phyloP scores from a whole-genome alignment of 2,113 vertebrate species.

The Dermatemys mawii region DNA sequence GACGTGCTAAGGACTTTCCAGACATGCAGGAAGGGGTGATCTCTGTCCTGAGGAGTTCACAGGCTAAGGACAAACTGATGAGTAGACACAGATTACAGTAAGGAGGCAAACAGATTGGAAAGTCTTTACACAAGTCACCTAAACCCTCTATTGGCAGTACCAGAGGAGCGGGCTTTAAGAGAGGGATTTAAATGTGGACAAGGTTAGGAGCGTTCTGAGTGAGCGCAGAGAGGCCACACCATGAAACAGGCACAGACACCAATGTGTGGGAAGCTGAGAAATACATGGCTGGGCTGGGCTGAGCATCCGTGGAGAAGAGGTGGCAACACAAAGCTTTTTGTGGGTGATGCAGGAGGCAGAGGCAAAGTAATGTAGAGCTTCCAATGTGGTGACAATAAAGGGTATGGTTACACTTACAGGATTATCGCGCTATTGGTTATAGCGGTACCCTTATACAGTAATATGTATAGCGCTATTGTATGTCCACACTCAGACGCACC shows the following conservation, averaged over 20 bases:
- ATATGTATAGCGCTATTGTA: no score
- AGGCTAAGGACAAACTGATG: neutral
- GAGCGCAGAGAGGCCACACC: neutral
- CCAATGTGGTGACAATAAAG: neutral
- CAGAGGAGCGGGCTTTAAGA: neutral
- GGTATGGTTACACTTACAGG: no score
- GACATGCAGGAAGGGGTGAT: neutral
- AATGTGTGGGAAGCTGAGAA: neutral
- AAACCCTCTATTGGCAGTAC: neutral
- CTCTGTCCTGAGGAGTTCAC: neutral
- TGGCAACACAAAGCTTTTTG: neutral
- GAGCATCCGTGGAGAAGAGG: neutral
- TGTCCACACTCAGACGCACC: no score
- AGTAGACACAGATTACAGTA: neutral
- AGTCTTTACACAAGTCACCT: neutral
- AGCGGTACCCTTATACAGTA: no score
- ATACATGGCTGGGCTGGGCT: neutral
- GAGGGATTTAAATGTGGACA: neutral
- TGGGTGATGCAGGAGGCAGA: neutral
- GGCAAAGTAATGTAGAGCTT: neutral
- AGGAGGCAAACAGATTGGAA: neutral
- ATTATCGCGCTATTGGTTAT: no score
- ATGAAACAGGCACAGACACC: neutral
- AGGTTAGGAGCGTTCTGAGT: neutral
- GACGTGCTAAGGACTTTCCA: neutral